phyloP scores from a whole-genome alignment of 2,113 vertebrate genomes.

The Oophaga pumilio region DNA sequence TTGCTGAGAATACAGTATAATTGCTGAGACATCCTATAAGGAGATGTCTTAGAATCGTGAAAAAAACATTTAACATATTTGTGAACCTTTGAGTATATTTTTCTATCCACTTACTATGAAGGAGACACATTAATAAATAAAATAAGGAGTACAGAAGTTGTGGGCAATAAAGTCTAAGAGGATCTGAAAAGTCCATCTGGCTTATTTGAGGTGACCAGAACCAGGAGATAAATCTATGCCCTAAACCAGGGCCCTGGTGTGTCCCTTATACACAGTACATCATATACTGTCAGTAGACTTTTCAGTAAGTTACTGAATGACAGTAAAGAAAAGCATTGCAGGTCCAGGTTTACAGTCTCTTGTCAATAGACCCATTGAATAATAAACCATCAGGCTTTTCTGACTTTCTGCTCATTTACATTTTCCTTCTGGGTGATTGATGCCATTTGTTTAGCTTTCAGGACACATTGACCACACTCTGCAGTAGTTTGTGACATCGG shows the following conservation, averaged over 20 bases:
- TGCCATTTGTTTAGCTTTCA: constrained; percentile 40
- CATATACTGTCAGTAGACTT: not conserved
- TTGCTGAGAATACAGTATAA: no score
- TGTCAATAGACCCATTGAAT: constrained; percentile 41
- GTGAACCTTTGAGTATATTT: no score
- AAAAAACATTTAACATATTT: no score
- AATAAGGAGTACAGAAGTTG: not conserved
- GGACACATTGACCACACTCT: constrained; percentile 18
- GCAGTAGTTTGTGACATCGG: constrained; percentile 45
- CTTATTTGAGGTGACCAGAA: not conserved
- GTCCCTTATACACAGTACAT: not conserved
- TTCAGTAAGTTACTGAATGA: not conserved
- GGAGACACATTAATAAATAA: not conserved
- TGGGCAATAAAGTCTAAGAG: not conserved
- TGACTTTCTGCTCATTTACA: not conserved
- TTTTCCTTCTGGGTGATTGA: constrained; percentile 15
- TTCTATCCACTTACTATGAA: not conserved
- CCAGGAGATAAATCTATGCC: not conserved
- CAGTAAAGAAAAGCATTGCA: not conserved
- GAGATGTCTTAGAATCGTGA: no score
- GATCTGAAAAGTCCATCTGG: not conserved
- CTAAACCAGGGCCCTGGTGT: not conserved
- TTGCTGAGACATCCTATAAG: no score
- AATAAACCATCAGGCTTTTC: constrained; percentile 16
- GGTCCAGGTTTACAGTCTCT: not conserved